Evolutionary conservation across 2,797 vertebrate species (phyloP).

Genomic region (Hapalemur alaotrensis): DNA sequence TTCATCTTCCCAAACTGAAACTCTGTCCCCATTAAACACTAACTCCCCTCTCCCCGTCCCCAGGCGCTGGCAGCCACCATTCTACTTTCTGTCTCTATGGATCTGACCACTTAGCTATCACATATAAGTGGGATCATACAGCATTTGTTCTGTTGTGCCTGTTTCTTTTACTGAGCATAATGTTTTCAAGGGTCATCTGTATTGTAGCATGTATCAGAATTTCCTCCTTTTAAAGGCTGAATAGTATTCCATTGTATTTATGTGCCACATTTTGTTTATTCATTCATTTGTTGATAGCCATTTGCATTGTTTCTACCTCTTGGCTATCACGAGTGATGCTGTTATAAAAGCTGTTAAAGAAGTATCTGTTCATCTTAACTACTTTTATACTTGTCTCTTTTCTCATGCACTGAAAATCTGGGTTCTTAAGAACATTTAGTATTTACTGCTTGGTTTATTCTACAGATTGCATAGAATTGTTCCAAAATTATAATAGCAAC

Average conservation of each 20-base stretch:
- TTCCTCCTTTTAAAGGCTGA: neutral
- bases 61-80: neutral
- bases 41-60: neutral
- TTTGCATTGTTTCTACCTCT: neutral
- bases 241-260: neutral
- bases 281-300: neutral
- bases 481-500: neutral
- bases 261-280: neutral
- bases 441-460: neutral
- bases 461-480: neutral
- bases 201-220: neutral
- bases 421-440: neutral
- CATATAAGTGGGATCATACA: neutral
- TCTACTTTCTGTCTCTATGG: neutral
- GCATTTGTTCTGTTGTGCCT: neutral
- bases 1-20: neutral
- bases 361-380: neutral
- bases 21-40: neutral
- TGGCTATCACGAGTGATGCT: neutral
- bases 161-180: neutral
- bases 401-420: neutral
- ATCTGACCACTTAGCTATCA: neutral
- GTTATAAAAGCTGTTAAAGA: neutral
- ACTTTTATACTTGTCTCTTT: neutral
- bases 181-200: neutral